Conservation (phyloP, 1,140 invertebrate genomes). For the Plectus sambesii region DNA sequence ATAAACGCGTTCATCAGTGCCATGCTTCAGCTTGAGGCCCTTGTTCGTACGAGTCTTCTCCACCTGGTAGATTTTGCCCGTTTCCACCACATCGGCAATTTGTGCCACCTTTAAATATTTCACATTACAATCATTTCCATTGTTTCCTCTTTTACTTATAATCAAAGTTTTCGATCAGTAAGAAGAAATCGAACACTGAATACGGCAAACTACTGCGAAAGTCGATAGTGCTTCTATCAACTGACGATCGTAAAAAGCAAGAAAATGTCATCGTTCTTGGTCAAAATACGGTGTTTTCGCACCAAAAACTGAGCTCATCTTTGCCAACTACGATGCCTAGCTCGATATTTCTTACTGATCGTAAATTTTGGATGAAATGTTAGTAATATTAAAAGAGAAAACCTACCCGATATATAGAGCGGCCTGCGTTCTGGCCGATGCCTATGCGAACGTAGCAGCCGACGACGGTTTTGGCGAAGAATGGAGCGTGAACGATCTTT, state of each 20-base stretch:
- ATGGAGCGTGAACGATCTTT: conserved; percentile 70
- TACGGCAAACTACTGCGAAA: no score
- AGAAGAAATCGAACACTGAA: no score
- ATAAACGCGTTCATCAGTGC: conserved; percentile 78
- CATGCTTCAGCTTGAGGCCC: conserved; percentile 60
- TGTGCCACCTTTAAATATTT: conserved; percentile 40
- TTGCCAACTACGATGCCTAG: no score
- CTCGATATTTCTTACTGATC: no score
- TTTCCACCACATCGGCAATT: conserved; percentile 88
- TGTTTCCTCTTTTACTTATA: no score
- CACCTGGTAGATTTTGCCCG: conserved; percentile 81
- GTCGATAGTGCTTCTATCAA: no score
- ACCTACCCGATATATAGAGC: conserved; percentile 71
- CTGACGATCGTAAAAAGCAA: not conserved
- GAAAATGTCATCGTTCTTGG: not conserved
- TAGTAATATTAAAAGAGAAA: not conserved
- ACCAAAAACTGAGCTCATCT: no score
- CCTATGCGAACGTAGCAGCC: conserved; percentile 92
- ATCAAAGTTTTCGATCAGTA: no score
- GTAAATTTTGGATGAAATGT: no score
- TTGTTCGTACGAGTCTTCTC: conserved; percentile 80
- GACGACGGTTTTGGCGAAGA: conserved; percentile 73
- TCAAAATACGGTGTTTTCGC: no score
- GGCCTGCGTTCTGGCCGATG: conserved; percentile 72
- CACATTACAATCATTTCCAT: not conserved